Evolutionary conservation across 2,797 vertebrate genomes (phyloP), one percentile per base, ranked within the genome.

Genomic region (Vultur gryphus): DNA sequence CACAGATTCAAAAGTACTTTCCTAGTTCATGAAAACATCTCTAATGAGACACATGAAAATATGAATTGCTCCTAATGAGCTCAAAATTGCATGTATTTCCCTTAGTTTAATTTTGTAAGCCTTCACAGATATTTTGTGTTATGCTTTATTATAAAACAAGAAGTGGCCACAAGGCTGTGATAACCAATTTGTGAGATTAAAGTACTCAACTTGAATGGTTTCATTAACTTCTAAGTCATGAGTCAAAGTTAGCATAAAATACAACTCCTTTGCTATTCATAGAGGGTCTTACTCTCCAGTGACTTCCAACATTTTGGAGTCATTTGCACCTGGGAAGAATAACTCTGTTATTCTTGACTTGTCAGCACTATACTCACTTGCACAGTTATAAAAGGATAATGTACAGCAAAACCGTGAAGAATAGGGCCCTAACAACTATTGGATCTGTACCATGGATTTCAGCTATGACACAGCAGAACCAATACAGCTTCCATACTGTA

Each of bases 171-270:
- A 97, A 98, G 97, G 97, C 97, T 98, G 97, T 98, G 98, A 98
- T 98, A 98, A 98, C 97, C 97, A 98, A 98, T 98, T 98, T 98
- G 96, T 94, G 97, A 98, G 97, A 98, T 98, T 98, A 98, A 98
- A 98, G 97, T 96, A 97, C 94, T 98, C 95, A 96, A 96, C 97
- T 98, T 96, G 97, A 98, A 98, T 58, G 54, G 95, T 98, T 98
- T 98, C 97, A 98, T 98, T 98, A 98, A 97, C 96, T 97, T 97
- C 67, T 89, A 95, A 98, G 96, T 92, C 97, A 97, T 91, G 93
- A 98, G 97, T 96, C 96, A 93, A 97, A 96, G 92, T 95, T 79
- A 61, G 90, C 94, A 96, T 69, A 92, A 96, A 96, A 96, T 62
- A 80, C 49, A 83, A 93, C 46, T 91, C 70, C 78, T 93, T 71